Evolutionary conservation across 2,797 vertebrate genomes (phyloP), one percentile per base, ranked within the genome.

Genomic region (Hypotaenidia okinawae): DNA sequence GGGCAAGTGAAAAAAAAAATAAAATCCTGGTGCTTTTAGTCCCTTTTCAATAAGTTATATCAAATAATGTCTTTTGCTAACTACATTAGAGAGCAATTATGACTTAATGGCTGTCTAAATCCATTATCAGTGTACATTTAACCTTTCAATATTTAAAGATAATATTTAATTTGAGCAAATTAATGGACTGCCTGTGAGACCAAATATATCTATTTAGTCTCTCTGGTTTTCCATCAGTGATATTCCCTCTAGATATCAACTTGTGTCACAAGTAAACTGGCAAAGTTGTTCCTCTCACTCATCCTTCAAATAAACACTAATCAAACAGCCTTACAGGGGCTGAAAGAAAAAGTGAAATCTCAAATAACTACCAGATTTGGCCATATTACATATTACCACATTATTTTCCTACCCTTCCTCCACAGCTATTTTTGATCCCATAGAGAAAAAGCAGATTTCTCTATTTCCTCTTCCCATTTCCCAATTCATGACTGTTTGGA

Each of bases 81-180:
- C 98, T 98, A 97, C 98, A 98, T 99, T 98, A 99, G 98, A 98
- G 98, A 99, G 98, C 98, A 99, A 99, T 99, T 99, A 99, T 96
- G 97, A 98, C 98, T 98, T 99, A 99, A 99, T 99, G 98, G 98
- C 98, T 98, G 98, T 98, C 98, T 98, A 98, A 98, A 99, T 98
- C 98, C 98, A 99, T 99, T 99, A 99, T 98, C 98, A 96, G 98
- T 98, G 98, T 99, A 98, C 98, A 98, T 98, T 98, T 99, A 99
- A 98, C 98, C 99, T 99, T 98, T 98, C 98, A 99, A 99, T 99
- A 99, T 99, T 99, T 99, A 98, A 99, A 98, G 98, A 99, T 99
- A 98, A 98, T 98, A 98, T 99, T 99, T 99, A 98, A 99, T 99
- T 98, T 98, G 98, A 97, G 97, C 98, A 98, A 98, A 98, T 98